Conservation (phyloP, 2,888 invertebrate genomes). For the Apamea monoglypha region DNA sequence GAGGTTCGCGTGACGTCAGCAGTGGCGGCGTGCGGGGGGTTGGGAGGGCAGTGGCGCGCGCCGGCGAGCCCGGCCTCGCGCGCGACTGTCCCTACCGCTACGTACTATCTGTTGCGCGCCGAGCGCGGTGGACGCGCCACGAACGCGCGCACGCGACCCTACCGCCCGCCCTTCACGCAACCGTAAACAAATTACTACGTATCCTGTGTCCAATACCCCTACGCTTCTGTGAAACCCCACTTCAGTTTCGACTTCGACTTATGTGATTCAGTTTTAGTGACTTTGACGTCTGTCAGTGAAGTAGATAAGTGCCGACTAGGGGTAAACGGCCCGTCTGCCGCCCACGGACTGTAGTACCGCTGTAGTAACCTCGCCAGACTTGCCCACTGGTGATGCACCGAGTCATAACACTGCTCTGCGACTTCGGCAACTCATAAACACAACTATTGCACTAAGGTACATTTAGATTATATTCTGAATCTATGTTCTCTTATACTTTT, state of each 20-base stretch:
- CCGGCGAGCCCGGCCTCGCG: constrained; percentile 71
- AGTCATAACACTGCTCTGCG: constrained; percentile 62
- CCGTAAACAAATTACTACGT: constrained; percentile 84
- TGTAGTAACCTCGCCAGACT: constrained; percentile 80
- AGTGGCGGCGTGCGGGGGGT: constrained; percentile 65
- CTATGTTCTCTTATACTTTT: not conserved
- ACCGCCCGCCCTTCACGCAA: constrained; percentile 78
- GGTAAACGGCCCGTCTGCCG: constrained; percentile 82
- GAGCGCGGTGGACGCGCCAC: constrained; percentile 84
- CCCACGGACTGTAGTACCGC: constrained; percentile 85
- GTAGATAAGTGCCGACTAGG: constrained; percentile 72
- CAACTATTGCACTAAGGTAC: constrained; percentile 60
- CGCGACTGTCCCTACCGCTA: constrained; percentile 76
- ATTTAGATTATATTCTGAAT: constrained; percentile 24
- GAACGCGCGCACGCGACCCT: constrained; percentile 70
- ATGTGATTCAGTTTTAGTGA: constrained; percentile 70
- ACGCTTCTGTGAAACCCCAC: constrained; percentile 62
- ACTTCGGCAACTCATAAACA: constrained; percentile 39
- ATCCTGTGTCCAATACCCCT: constrained; percentile 67
- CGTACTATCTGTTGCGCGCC: constrained; percentile 86
- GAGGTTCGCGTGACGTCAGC: constrained; percentile 88
- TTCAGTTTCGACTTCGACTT: constrained; percentile 65
- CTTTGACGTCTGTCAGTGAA: constrained; percentile 75
- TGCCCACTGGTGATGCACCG: constrained; percentile 78
- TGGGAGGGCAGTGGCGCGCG: constrained; percentile 78